Conservation (phyloP, 2,888 invertebrate species). For the Xylocampa areola region DNA sequence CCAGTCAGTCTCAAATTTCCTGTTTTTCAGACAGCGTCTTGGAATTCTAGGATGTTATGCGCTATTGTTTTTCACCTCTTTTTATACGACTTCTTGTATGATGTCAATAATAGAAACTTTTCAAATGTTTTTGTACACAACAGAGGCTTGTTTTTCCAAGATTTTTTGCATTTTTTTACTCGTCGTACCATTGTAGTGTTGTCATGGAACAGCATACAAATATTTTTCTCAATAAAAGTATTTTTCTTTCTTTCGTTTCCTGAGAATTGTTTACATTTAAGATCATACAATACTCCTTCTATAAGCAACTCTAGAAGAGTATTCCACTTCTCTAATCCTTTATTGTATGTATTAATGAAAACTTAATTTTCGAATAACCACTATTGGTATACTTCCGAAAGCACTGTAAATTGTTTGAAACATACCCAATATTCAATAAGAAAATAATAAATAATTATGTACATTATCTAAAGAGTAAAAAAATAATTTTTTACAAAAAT, state of each 20-base stretch:
- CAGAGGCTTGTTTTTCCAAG: constrained; percentile 7
- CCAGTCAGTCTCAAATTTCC: constrained; percentile 41
- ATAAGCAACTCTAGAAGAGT: no score
- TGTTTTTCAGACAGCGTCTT: constrained; percentile 48
- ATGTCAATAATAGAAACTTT: constrained; percentile 41
- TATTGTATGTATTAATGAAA: no score
- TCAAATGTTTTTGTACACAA: constrained; percentile 27
- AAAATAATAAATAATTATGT: neutral
- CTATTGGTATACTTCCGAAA: no score
- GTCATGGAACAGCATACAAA: no score
- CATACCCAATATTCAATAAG: neutral
- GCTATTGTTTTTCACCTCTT: constrained; percentile 49
- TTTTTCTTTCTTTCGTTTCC: no score
- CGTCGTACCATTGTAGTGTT: no score
- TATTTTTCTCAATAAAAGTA: neutral
- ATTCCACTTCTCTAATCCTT: no score
- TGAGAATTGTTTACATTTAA: no score
- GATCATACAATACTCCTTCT: no score
- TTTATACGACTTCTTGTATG: constrained; percentile 37
- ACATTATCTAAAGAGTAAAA: neutral
- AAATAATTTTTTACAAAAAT: constrained; percentile 16
- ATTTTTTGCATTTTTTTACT: neutral
- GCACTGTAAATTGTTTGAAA: no score
- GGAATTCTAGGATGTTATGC: constrained; percentile 31
- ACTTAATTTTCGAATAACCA: no score